These are phyloP conservation scores for Octodonta nipae DNA, from an alignment of 2,888 invertebrate genomes.

Conservation along the genomic window DNA sequence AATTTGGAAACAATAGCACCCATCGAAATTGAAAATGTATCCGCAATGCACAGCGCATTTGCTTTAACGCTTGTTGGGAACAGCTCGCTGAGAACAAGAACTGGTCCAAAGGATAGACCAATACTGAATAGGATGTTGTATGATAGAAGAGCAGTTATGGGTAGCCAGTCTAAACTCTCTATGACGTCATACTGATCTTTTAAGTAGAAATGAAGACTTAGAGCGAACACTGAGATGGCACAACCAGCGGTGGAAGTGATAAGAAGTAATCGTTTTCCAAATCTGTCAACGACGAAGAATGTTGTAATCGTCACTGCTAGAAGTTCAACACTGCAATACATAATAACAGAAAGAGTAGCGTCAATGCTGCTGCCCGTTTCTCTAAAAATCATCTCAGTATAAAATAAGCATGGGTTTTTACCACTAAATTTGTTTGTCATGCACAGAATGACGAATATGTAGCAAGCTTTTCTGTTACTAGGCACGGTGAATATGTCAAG, in stretches of 20 bases:
- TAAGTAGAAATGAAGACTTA: slow-evolving; percentile 37
- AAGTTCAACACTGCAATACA: slow-evolving; percentile 45
- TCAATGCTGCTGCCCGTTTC: slow-evolving; percentile 34
- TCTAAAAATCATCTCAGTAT: slow-evolving; percentile 50
- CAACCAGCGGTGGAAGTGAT: slow-evolving; percentile 40
- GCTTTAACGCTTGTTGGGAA: slow-evolving; percentile 44
- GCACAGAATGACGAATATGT: slow-evolving; percentile 45
- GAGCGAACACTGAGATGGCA: slow-evolving; percentile 30
- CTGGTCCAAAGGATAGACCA: slow-evolving; percentile 40
- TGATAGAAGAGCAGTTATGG: slow-evolving; percentile 36
- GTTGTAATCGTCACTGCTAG: slow-evolving; percentile 37
- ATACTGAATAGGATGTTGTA: slow-evolving; percentile 40
- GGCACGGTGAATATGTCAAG: slow-evolving; percentile 41
- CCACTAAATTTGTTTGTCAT: slow-evolving; percentile 51
- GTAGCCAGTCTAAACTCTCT: slow-evolving; percentile 36
- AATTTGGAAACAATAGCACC: slow-evolving; percentile 38
- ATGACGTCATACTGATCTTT: slow-evolving; percentile 28
- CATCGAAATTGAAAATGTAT: slow-evolving; percentile 38
- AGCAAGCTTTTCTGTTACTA: slow-evolving; percentile 48
- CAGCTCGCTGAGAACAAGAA: slow-evolving; percentile 39
- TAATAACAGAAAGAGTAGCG: slow-evolving; percentile 44
- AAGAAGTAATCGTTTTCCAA: slow-evolving; percentile 50
- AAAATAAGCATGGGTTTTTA: slow-evolving; percentile 48
- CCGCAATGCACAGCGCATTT: slow-evolving; percentile 42
- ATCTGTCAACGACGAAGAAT: slow-evolving; percentile 46